Percentiles rank a stretch among this genome's conserved stretches.
Conservation (phyloP, 2,797 vertebrate species). For the Zonotrichia albicollis region DNA sequence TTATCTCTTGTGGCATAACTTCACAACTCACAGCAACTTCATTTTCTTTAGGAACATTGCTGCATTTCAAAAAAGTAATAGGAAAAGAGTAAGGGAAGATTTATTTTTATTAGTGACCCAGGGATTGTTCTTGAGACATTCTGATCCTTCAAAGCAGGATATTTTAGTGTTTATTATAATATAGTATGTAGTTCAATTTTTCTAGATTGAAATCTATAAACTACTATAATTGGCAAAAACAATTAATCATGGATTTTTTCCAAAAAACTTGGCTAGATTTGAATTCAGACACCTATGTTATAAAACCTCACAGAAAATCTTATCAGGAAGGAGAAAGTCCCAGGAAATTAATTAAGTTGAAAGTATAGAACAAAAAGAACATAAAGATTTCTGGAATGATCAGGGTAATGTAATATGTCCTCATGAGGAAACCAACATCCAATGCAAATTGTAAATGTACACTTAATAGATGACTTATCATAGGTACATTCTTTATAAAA, state of each 20-base stretch:
- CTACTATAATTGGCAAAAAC: neutral
- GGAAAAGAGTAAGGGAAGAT: neutral
- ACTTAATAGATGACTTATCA: neutral
- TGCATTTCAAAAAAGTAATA: neutral
- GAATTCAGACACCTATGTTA: neutral
- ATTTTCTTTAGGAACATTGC: neutral
- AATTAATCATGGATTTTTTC: neutral
- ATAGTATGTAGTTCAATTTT: neutral
- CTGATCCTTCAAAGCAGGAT: neutral
- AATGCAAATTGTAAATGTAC: neutral
- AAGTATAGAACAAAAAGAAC: neutral
- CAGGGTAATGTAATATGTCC: neutral
- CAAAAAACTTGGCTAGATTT: neutral
- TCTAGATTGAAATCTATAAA: neutral
- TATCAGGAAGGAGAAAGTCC: neutral
- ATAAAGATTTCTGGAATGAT: neutral
- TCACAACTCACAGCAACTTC: neutral
- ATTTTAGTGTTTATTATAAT: neutral
- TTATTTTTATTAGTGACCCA: neutral
- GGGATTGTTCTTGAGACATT: neutral
- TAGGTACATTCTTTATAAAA: neutral
- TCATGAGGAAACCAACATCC: neutral
- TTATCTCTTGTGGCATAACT: neutral
- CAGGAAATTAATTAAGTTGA: neutral
- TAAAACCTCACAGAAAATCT: neutral